Evolutionary conservation across 2,797 vertebrate species (phyloP), one percentile per base, ranked within the genome.

Genomic region (Rachycentron canadum): DNA sequence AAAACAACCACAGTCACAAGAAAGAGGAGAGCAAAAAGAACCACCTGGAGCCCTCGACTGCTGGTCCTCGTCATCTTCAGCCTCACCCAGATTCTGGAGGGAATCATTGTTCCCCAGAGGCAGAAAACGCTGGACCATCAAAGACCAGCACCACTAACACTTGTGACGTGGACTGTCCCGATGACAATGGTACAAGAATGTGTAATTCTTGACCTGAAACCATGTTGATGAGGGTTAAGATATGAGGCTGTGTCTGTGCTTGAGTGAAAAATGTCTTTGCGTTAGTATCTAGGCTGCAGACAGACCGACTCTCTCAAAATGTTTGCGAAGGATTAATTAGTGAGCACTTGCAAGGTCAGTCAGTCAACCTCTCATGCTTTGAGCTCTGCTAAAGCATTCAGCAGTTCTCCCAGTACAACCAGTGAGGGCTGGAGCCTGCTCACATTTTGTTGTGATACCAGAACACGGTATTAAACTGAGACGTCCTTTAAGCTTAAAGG

Each of bases 11-110:
- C 69, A 96, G 95, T 81, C 95, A 96, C 87, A 98, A 97, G 87
- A 99, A 97, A 90, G 98, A 99, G 87, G 98, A 99, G 76, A 96
- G 93, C 85, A 96, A 96, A 94, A 98, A 97, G 94, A 95, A 97
- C 80, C 95, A 97, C 47, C 88, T 96, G 79, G 97, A 98, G 88
- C 93, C 95, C n/a, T 85, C 93, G 17, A 86, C 90, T 21, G 59
- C 76, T 5, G 80, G 50, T 53, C 60, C 87, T 81, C 94, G 92
- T 93, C 95, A 95, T 94, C 94, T 91, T 88, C 96, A 95, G 53
- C 83, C 93, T 36, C 91, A 90, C 9, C 78, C 82, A 13, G 85
- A 91, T 65, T 90, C 90, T 45, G 90, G 73, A 91, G 76, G 94
- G 69, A 97, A 97, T 87, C 96, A 96, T 86, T 95, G 95, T 58